These are phyloP conservation scores for Nannobrachium achirus DNA, from an alignment of 2,113 vertebrate genomes.

Conservation along the genomic window DNA sequence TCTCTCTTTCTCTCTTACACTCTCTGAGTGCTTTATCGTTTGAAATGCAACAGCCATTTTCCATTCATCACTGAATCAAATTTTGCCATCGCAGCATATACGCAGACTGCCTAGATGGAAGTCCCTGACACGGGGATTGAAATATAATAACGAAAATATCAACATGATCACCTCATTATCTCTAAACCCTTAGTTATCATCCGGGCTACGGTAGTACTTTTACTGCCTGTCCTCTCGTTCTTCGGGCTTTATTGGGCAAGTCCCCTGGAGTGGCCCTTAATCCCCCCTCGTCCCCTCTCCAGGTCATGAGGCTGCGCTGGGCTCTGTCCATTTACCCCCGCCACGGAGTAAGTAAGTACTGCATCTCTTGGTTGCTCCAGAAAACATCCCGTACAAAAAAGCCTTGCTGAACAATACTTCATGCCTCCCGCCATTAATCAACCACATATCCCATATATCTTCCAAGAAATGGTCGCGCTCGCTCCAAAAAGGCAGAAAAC, in stretches of 20 bases:
- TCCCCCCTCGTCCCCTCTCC: constrained; percentile 24
- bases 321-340: constrained; percentile 22
- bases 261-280: neutral
- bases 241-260: neutral
- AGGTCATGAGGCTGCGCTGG: constrained; percentile 28
- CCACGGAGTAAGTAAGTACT: constrained; percentile 18
- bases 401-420: constrained; percentile 53
- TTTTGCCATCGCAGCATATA: constrained; percentile 22
- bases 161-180: constrained; percentile 50
- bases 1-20: constrained; percentile 12
- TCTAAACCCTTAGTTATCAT: constrained; percentile 24
- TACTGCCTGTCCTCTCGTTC: neutral
- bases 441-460: constrained; percentile 49
- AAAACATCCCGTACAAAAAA: constrained; percentile 51
- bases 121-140: constrained; percentile 31
- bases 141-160: constrained; percentile 32
- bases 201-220: neutral
- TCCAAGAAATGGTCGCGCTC: constrained; percentile 32
- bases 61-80: constrained; percentile 30
- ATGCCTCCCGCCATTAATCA: constrained; percentile 55
- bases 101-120: constrained; percentile 37
- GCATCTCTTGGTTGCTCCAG: constrained; percentile 25
- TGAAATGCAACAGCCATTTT: constrained; percentile 41
- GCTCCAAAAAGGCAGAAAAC: too few species aligned
- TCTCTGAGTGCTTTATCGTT: constrained; percentile 23